Base-by-base conservation (phyloP, 2,113 vertebrate genomes). In the Tapirus terrestris region DNA sequence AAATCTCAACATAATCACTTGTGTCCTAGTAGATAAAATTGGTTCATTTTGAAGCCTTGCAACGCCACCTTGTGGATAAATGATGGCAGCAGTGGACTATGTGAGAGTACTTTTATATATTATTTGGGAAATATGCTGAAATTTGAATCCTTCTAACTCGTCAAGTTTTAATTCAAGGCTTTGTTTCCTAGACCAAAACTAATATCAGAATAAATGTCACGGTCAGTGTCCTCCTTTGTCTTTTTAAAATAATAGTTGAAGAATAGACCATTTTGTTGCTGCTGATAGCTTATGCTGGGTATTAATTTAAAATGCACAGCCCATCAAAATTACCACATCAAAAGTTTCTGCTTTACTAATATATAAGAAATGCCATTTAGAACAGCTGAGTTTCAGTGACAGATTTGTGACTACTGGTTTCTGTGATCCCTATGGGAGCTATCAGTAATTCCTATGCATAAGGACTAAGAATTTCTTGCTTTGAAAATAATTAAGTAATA, bases 41-140 rank as follows among this genome's bases (percentile, higher is more conserved):
- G 0, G 1, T 51, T 80, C 56, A 61, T 96, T 98, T 76, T 63
- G 43, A 98, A 97, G 96, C 68, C 90, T 85, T 98, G 39, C 33
- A 96, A 81, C 98, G 98, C 97, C 98, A 98, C 95, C 98, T 97
- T 92, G 97, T 98, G 98, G 96, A 43, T 80, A 76, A 87, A 91
- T 67, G 20, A 29, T 93, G 51, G 48, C 18, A 96, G 9, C n/a
- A 29, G n/a, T 81, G 21, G 4, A 14, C 9, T 89, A 20, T 53
- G 11, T 53, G 27, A 77, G 20, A 56, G 8, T 51, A 23, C 11
- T 68, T 80, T 91, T 3, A 77, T 60, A 58, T 48, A 5, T 70
- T 70, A 85, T 43, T 16, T 29, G 18, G 16, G 4, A 88, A 95
- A 89, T 89, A 70, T 36, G 8, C 14, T 51, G 6, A 68, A 72